These are phyloP conservation scores for Antechinus stuartii DNA, from an alignment of 2,113 vertebrate species.

Conservation along the genomic window DNA sequence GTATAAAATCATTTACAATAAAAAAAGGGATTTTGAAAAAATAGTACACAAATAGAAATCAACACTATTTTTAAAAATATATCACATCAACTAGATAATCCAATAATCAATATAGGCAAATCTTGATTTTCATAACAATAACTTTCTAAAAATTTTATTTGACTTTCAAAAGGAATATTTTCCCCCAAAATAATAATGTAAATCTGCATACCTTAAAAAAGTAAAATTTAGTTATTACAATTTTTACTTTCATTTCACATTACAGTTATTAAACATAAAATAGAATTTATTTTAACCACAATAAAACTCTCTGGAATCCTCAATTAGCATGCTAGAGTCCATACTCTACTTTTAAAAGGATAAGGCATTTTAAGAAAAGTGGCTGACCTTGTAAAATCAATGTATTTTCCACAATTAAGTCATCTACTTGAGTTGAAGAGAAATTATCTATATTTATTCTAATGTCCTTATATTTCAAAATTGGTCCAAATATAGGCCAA, in stretches of 20 bases:
- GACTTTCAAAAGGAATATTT: background rate
- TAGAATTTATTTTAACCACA: background rate
- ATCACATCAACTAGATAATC: background rate
- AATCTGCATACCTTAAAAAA: background rate
- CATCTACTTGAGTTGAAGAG: background rate
- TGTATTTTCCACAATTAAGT: background rate
- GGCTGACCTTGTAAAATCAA: background rate
- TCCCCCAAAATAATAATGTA: background rate
- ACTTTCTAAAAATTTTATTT: background rate
- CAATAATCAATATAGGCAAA: background rate
- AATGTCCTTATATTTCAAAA: background rate
- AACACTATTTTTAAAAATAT: slow-evolving; percentile 12
- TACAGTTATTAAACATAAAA: background rate
- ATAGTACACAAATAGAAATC: slow-evolving; percentile 57
- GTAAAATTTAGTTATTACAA: background rate
- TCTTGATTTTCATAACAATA: background rate
- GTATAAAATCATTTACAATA: slow-evolving; percentile 46
- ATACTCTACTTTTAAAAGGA: background rate
- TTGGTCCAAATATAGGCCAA: background rate
- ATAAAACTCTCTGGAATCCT: background rate
- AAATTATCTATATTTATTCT: background rate
- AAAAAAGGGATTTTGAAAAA: slow-evolving; percentile 56
- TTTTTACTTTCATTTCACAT: background rate
- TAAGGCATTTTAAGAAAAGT: background rate
- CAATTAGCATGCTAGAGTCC: background rate